Evolutionary conservation across 2,888 invertebrate species (phyloP).

Genomic region (Drosophila conformis): DNA sequence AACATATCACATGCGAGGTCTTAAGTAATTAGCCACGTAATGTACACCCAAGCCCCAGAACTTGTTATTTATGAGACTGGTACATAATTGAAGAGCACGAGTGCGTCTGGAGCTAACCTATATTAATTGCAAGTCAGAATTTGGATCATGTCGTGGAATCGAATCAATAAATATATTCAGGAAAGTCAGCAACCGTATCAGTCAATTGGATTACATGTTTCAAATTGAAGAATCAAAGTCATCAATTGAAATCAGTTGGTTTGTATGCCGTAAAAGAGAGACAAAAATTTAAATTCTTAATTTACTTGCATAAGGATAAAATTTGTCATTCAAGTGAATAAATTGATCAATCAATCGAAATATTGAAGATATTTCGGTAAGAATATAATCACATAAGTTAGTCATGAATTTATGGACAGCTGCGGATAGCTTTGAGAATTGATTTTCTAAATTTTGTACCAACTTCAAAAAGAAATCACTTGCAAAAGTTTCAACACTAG

Average conservation of each 20-base stretch:
- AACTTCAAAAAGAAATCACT: constrained; percentile 7
- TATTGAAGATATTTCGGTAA: neutral
- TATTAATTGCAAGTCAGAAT: neutral
- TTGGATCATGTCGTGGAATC: neutral
- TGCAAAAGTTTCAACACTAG: neutral
- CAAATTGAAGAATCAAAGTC: neutral
- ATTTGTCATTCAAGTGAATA: neutral
- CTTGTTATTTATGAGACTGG: neutral
- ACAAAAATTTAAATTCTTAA: neutral
- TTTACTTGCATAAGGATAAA: neutral
- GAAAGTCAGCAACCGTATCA: neutral
- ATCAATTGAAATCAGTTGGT: neutral
- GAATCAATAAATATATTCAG: neutral
- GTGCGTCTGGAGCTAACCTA: neutral
- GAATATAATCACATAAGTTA: neutral
- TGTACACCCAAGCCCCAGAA: constrained; percentile 4
- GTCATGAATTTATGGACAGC: neutral
- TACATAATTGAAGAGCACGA: neutral
- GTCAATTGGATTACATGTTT: neutral
- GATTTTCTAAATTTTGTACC: neutral
- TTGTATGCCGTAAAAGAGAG: neutral
- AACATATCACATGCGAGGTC: constrained; percentile 44
- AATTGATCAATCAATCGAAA: neutral
- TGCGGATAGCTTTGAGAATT: neutral
- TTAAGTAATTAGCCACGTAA: constrained; percentile 43